Evolutionary conservation across 1,140 invertebrate species (phyloP).

Genomic region (Conus ventricosus): DNA sequence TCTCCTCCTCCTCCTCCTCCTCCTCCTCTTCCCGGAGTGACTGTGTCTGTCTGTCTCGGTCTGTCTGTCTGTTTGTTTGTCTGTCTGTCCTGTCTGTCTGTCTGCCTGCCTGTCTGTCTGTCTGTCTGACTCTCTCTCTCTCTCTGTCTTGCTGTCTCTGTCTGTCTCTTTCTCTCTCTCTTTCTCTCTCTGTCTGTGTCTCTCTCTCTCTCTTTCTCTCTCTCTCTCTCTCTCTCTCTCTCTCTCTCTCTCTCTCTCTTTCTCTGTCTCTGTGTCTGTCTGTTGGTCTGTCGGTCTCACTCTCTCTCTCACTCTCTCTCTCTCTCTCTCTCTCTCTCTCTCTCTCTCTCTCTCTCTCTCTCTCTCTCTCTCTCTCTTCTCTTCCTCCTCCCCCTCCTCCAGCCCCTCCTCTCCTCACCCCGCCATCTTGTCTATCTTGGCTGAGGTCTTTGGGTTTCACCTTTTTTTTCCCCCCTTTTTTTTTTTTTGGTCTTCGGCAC

Average conservation of each 20-base stretch:
- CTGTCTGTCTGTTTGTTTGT: neutral
- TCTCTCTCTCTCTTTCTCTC: too few relatives aligned
- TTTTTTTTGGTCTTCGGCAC: neutral
- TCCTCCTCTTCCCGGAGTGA: neutral
- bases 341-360: slow-evolving; percentile 17
- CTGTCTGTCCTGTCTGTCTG: neutral
- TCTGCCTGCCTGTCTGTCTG: too few relatives aligned
- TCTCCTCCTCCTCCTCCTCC: neutral
- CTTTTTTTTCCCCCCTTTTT: neutral
- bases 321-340: neutral
- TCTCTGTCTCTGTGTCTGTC: neutral
- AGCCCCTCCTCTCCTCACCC: neutral
- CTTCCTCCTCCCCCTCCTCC: neutral
- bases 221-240: slow-evolving; percentile 7
- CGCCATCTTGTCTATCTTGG: neutral
- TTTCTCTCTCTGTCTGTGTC: too few relatives aligned
- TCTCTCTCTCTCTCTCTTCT: slow-evolving; percentile 9
- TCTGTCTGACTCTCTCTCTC: too few relatives aligned
- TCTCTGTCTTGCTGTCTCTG: neutral
- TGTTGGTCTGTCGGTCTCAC: neutral
- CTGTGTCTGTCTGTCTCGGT: neutral
- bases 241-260: neutral
- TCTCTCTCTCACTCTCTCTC: too few relatives aligned
- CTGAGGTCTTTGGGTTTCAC: neutral
- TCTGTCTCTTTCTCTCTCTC: slow-evolving; percentile 7